Conservation (phyloP, 2,888 invertebrate species). For the Andricus quercusramuli region DNA sequence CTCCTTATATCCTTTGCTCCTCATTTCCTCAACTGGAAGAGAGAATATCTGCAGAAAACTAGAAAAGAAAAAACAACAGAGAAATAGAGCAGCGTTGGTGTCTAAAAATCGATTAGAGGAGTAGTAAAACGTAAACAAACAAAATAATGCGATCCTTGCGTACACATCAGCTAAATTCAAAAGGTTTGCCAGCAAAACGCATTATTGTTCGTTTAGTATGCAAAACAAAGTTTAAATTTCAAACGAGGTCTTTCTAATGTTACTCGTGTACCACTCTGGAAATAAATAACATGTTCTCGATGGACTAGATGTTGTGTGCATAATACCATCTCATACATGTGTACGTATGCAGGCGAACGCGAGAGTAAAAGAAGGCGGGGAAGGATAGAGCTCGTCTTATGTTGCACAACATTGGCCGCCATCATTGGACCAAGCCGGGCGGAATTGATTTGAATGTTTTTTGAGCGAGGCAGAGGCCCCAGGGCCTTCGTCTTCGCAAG, state of each 20-base stretch:
- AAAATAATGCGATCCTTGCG: no score
- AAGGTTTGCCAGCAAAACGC: no score
- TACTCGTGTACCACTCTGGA: no score
- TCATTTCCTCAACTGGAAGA: conserved; percentile 39
- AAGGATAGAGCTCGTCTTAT: conserved; percentile 4
- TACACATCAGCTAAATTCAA: no score
- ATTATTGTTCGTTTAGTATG: no score
- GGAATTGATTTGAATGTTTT: conserved; percentile 77
- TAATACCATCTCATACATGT: no score
- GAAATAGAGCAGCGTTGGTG: neutral
- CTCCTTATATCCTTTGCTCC: conserved; percentile 47
- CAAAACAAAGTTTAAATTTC: no score
- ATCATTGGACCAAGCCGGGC: conserved; percentile 72
- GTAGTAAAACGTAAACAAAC: no score
- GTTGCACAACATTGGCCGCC: conserved; percentile 74
- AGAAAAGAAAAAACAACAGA: neutral
- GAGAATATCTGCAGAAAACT: neutral
- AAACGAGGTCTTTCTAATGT: no score
- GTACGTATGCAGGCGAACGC: neutral
- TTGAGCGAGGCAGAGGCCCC: conserved; percentile 68
- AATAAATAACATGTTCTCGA: no score
- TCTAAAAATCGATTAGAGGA: neutral
- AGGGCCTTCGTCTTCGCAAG: conserved; percentile 67
- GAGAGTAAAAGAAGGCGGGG: neutral
- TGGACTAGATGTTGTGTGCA: no score